Evolutionary conservation across 1,140 invertebrate species (phyloP).

Genomic region (Leptinotarsa defecta): DNA sequence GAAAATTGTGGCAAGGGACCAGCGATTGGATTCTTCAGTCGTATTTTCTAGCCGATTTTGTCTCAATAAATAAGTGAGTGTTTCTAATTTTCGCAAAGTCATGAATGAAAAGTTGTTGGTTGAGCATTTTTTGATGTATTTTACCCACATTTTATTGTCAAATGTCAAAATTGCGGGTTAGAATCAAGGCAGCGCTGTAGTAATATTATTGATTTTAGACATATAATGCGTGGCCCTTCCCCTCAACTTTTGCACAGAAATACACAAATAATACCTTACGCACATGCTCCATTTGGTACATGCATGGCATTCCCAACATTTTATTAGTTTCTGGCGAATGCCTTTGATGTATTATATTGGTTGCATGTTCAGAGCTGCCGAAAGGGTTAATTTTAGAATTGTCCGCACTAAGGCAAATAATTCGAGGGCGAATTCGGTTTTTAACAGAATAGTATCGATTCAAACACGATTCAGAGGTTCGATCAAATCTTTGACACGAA

Average conservation of each 20-base stretch:
- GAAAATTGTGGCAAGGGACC: background rate
- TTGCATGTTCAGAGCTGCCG: background rate
- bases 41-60: background rate
- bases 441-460: background rate
- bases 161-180: constrained; percentile 29
- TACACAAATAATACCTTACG: constrained; percentile 21
- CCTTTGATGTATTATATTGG: background rate
- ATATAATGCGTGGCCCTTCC: constrained; percentile 32
- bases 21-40: background rate
- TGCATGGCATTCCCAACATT: background rate
- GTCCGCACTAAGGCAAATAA: background rate
- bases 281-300: constrained; percentile 12
- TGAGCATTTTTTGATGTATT: background rate
- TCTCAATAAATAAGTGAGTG: constrained; percentile 14
- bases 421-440: background rate
- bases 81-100: background rate
- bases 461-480: background rate
- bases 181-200: constrained; percentile 28
- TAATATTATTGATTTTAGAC: constrained; percentile 34
- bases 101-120: constrained; percentile 22
- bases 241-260: constrained; percentile 18
- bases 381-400: constrained; percentile 2
- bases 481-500: too few relatives aligned
- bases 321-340: background rate
- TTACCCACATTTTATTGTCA: constrained; percentile 16